Conservation (phyloP, 2,797 vertebrate genomes). For the Kryptopterus vitreolus region DNA sequence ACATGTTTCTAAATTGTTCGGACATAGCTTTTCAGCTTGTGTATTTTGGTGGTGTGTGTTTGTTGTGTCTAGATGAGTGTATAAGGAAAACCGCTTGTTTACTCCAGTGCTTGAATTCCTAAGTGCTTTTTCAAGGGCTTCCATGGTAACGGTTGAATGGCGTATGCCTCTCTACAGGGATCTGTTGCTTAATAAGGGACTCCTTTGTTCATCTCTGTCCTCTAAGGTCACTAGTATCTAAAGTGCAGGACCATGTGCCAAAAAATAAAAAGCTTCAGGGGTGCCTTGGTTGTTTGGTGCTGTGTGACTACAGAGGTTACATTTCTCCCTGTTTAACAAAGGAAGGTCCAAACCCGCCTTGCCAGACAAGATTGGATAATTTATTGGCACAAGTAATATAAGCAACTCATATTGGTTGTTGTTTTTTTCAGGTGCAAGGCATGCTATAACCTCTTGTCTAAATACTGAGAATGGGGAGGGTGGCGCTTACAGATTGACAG, state of each 20-base stretch:
- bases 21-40: constrained; percentile 9
- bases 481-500: background rate
- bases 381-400: constrained; percentile 50
- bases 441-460: constrained; percentile 43
- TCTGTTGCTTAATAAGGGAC: constrained; percentile 74
- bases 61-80: constrained; percentile 42
- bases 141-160: constrained; percentile 79
- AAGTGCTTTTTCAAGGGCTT: constrained; percentile 68
- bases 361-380: constrained; percentile 10
- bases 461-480: constrained; percentile 40
- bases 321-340: constrained; percentile 37
- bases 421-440: constrained; percentile 40
- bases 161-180: constrained; percentile 77
- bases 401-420: constrained; percentile 61
- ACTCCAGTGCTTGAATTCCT: constrained; percentile 69
- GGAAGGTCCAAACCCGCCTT: background rate
- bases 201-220: constrained; percentile 70
- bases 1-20: background rate
- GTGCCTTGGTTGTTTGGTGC: background rate
- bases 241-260: constrained; percentile 40
- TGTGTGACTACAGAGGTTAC: background rate
- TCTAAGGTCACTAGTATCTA: constrained; percentile 42
- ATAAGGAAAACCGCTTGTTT: constrained; percentile 60
- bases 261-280: constrained; percentile 22
- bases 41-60: constrained; percentile 34